These are phyloP conservation scores for Tetraneura akinire DNA, from an alignment of 1,140 invertebrate species.

Conservation along the genomic window DNA sequence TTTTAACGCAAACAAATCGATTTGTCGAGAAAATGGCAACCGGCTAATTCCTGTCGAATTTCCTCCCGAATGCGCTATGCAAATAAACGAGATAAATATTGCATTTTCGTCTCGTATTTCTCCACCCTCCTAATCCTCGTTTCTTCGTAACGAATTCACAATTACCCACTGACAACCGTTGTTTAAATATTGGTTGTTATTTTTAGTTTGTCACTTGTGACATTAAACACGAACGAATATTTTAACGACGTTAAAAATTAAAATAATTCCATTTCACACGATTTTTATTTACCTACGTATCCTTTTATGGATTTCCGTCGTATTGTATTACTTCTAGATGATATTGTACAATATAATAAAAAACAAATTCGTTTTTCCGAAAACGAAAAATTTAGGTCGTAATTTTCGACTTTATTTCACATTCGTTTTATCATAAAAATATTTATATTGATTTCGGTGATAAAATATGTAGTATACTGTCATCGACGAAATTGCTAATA, in stretches of 20 bases:
- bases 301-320: no score
- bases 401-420: no score
- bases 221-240: background rate
- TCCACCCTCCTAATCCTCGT: slow-evolving; percentile 4
- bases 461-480: no score
- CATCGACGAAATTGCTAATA: no score
- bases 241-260: background rate
- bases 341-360: no score
- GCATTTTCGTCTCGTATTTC: slow-evolving; percentile 12
- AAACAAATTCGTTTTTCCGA: no score
- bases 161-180: slow-evolving; percentile 9
- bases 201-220: background rate
- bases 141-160: slow-evolving; percentile 34
- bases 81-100: slow-evolving; percentile 48
- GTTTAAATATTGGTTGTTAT: slow-evolving; percentile 32
- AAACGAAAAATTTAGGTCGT: no score
- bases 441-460: no score
- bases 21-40: slow-evolving; percentile 33
- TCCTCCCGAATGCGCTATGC: slow-evolving; percentile 20
- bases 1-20: slow-evolving; percentile 27
- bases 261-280: background rate
- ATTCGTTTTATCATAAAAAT: no score
- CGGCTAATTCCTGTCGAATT: slow-evolving; percentile 31
- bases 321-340: no score
- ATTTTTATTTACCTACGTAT: no score